These are phyloP conservation scores for Corydoras maculifer DNA, from an alignment of 2,113 vertebrate species.

Conservation along the genomic window DNA sequence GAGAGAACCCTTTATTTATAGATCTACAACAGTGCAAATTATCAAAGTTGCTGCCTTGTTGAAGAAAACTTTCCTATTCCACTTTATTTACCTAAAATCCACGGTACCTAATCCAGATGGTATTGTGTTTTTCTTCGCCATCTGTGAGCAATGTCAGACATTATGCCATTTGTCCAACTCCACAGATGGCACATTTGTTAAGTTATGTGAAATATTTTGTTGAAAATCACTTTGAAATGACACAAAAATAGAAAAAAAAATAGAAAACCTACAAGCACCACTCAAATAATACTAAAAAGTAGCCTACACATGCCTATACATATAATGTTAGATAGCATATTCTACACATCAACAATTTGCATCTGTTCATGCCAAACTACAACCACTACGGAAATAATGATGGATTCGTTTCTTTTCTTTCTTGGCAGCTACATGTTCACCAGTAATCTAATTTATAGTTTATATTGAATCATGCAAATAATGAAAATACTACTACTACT, in stretches of 20 bases:
- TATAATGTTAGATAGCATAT: too few relatives aligned
- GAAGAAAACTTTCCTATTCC: slow-evolving; percentile 23
- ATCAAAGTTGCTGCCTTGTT: slow-evolving; percentile 35
- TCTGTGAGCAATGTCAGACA: slow-evolving; percentile 60
- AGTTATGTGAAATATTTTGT: slow-evolving; percentile 54
- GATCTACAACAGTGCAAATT: slow-evolving; percentile 24
- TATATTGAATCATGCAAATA: too few relatives aligned
- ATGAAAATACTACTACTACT: too few relatives aligned
- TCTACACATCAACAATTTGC: too few relatives aligned
- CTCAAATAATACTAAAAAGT: too few relatives aligned
- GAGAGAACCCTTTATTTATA: not conserved
- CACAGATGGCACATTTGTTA: slow-evolving; percentile 60
- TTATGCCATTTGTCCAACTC: slow-evolving; percentile 51
- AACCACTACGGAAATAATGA: too few relatives aligned
- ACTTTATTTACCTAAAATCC: slow-evolving; percentile 38
- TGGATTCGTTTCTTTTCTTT: too few relatives aligned
- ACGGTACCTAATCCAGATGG: slow-evolving; percentile 60
- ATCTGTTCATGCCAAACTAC: too few relatives aligned
- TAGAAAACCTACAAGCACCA: too few relatives aligned
- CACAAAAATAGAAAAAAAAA: not conserved
- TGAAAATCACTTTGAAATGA: slow-evolving; percentile 45
- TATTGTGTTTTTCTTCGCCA: slow-evolving; percentile 38
- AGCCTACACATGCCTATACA: too few relatives aligned
- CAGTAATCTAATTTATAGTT: too few relatives aligned
- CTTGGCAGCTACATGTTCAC: too few relatives aligned